Evolutionary conservation across 2,888 invertebrate species (phyloP), one percentile per base, ranked within the genome.

Genomic region (Catocala sponsa): DNA sequence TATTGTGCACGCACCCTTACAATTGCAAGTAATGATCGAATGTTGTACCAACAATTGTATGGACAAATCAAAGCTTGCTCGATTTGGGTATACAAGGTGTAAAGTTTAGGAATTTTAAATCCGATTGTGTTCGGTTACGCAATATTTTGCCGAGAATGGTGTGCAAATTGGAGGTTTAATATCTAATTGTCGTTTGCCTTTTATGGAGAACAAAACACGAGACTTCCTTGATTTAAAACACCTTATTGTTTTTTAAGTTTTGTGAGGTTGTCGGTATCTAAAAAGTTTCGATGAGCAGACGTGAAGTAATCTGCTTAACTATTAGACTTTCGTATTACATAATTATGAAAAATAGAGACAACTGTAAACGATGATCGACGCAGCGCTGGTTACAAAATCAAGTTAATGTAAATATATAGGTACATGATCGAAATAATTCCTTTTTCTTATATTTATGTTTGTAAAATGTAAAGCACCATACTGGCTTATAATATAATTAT

Each of bases 1-100:
- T 60, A 69, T 74, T 72, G 64, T 69, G 67, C 68, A 63, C 70
- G 66, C 66, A 76, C 73, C 78, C 70, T 68, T 71, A 67, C 55
- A 68, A 65, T 66, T 68, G 60, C 63, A 57, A 35, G 50, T 35
- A 59, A 54, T 70, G 71, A 74, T 71, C 51, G 38, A 59, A 55
- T 41, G 47, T 11, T 15, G 13, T 55, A 55, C 48, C 10, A 41
- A 48, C 12, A 48, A 46, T 55, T 46, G 12, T 35, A 47, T 47
- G 11, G 33, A 47, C 38, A 11, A 43, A 48, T 56, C 41, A 56
- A 32, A 32, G 32, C 11, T 33, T 46, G 32, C 42, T 49, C 42
- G 32, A 32, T 54, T 54, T 54, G 44, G 4, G 9, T 43, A 38
- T 38, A 38, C 35, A 6, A 44, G 25, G 10, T 44, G 43, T 43